Base-by-base conservation (phyloP, 1,140 invertebrate genomes). In the Liolophura sinensis region DNA sequence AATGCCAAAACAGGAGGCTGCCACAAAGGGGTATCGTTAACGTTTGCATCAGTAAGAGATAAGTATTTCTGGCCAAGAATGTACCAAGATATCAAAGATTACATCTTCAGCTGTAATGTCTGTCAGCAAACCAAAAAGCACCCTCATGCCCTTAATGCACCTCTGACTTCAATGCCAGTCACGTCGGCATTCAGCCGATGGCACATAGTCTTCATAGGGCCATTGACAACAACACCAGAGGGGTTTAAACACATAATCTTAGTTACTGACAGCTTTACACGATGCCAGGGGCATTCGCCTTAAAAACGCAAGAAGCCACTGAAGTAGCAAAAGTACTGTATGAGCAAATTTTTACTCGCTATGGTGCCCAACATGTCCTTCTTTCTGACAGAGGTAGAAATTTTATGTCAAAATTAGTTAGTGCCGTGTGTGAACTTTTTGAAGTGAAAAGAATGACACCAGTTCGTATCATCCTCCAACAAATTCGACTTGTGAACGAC, bases 271-370 rank as follows among this genome's bases (percentile, higher is more conserved):
- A 50, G 40, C 24, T 62, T 27, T 31, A 47, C 60, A 7, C 22
- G n/a, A 16, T 62, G 60, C 40, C 48, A 24, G 60, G 51, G 47
- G 14, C 24, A 14, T 62, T 62, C 46, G 46, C 60, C 11, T 11
- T 62, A 47, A 48, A 51, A 15, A 50, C 40, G 9, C 60, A 62
- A 51, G 48, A 62, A 24, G 60, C 60, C 27, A 14, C 7, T 48
- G 60, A 62, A n/a, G 20, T 62, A 12, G 15, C 9, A 48, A 55
- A 58, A 65, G n/a, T n/a, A n/a, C n/a, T n/a, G n/a, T n/a, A n/a
- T n/a, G n/a, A n/a, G n/a, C n/a, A n/a, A n/a, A n/a, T 65, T 6
- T 65, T 65, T 56, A 18, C 46, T n/a, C 22, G 63, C 7, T 65
- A 58, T 59, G 63, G 63, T 9, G 52, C 63, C 16, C 63, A 52